Evolutionary conservation across 35 echinoderm and acorn worm genomes (phyloP).

Genomic region (Ptychodera flava): DNA sequence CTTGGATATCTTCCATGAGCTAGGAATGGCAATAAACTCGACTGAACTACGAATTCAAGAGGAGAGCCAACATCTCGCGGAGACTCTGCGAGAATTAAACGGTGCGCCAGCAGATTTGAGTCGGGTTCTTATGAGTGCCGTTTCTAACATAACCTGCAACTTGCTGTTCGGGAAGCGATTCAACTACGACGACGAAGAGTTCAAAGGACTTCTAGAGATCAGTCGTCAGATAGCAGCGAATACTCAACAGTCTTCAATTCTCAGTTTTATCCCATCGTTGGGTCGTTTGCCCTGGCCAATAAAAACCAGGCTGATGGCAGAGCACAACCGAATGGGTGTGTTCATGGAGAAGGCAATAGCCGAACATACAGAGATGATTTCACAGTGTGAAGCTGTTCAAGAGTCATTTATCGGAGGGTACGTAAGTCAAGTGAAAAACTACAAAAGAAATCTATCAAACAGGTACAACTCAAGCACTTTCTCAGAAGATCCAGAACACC

Average conservation of each 20-base stretch:
- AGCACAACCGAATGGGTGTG: constrained; percentile 6
- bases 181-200: constrained; percentile 22
- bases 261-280: constrained; percentile 5
- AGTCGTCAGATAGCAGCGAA: constrained; percentile 9
- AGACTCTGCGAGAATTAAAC: background rate
- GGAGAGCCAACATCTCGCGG: constrained; percentile 4
- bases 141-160: constrained; percentile 24
- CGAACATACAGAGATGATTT: constrained; percentile 38
- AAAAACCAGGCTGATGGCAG: constrained; percentile 3
- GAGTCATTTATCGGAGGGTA: constrained; percentile 47
- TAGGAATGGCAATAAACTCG: constrained; percentile 11
- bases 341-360: constrained; percentile 18
- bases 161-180: constrained; percentile 28
- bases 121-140: constrained; percentile 19
- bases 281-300: constrained; percentile 3
- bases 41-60: constrained; percentile 18
- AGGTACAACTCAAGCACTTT: background rate
- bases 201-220: constrained; percentile 11
- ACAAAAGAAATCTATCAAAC: background rate
- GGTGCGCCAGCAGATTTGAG: background rate
- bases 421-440: constrained; percentile 31
- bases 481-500: constrained; percentile 12
- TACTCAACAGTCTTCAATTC: background rate
- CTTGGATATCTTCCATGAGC: constrained; percentile 5
- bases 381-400: constrained; percentile 3